Evolutionary conservation across 2,888 invertebrate genomes (phyloP).

Genomic region (Caenorhabditis auriculariae): DNA sequence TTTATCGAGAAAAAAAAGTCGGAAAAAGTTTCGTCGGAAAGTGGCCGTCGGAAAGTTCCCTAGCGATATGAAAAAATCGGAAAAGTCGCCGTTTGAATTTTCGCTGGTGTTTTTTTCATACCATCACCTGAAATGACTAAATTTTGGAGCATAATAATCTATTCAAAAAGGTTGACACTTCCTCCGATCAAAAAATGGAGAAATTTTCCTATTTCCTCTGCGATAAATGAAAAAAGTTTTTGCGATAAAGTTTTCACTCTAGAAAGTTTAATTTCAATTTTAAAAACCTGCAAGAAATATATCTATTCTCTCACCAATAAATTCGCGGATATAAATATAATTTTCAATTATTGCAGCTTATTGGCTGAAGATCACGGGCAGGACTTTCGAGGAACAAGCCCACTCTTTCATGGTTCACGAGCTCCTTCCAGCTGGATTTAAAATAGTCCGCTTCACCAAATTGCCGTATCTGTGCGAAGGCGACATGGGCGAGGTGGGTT

Average conservation of each 20-base stretch:
- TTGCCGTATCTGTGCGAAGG: conserved; percentile 96
- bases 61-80: no score
- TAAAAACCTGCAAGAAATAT: conserved; percentile 1
- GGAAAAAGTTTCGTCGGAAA: no score
- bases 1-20: no score
- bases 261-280: conserved; percentile 2
- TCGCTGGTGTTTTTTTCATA: no score
- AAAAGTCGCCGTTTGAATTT: no score
- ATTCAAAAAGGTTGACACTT: no score
- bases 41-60: no score
- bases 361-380: conserved; percentile 63
- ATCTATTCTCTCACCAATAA: neutral
- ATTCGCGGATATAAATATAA: neutral
- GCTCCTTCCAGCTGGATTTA: conserved; percentile 74
- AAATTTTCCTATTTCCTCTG: neutral
- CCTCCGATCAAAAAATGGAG: no score
- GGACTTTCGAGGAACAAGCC: conserved; percentile 73
- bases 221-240: no score
- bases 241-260: no score
- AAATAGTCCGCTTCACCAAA: conserved; percentile 80
- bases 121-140: no score
- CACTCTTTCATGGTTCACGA: conserved; percentile 73
- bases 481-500: conserved; percentile 68
- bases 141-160: no score
- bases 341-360: conserved; percentile 52